Evolutionary conservation across 2,113 vertebrate genomes (phyloP), one percentile per base, ranked within the genome.

Genomic region (Seriola quinqueradiata): DNA sequence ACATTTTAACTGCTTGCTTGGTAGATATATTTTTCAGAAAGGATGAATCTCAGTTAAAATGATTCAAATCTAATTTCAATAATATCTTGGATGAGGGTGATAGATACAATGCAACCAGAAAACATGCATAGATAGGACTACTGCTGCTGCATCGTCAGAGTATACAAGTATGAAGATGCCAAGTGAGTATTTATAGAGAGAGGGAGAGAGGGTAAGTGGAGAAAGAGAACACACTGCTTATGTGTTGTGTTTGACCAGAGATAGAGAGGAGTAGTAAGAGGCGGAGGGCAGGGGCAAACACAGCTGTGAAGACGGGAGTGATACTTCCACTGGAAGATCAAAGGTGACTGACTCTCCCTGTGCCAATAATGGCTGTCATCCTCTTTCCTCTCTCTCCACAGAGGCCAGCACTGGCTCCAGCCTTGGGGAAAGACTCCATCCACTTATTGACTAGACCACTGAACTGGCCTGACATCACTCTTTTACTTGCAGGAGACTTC

Each of bases 271-370:
- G 70, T 64, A 61, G 70, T 70, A 64, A 69, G 74, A 77, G 66
- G 75, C 70, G 70, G 68, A 74, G 63, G 77, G 40, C 72, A 13
- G 79, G 46, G 57, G 75, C 88, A 93, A 92, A 90, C 90, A 91
- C 86, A 93, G 92, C 88, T 92, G 90, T 78, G 83, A 90, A 79
- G 85, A 64, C 44, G 5, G 69, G 84, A 90, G 87, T 72, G 70
- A 89, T 84, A 85, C 82, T 85, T 92, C 83, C 77, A 84, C 77
- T 11, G 48, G 40, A 73, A 81, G 90, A 93, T 92, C 92, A 93
- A 92, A 93, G 87, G 87, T 87, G 85, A 81, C 50, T 42, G 19
- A 75, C 83, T 86, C 74, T 69, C 76, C 38, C 61, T 86, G 60
- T 70, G 69, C 83, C 67, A 90, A 80, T 84, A 92, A 89, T 65